Evolutionary conservation across 2,888 invertebrate genomes (phyloP).

Genomic region (Eulithis testata): DNA sequence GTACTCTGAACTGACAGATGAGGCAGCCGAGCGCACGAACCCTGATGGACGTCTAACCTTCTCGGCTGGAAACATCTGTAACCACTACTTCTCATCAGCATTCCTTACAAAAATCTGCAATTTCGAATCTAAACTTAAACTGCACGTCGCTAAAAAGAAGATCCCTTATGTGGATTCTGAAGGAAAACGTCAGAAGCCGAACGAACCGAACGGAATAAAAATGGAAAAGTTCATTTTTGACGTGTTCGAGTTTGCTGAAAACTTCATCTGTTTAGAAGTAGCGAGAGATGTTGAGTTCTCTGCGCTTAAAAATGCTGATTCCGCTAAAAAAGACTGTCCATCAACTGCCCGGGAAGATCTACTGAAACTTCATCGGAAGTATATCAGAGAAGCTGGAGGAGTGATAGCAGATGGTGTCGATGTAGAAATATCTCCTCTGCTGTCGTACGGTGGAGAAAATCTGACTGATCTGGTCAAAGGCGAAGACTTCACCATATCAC

Average conservation of each 20-base stretch:
- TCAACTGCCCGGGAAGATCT: conserved; percentile 93
- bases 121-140: conserved; percentile 90
- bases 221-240: conserved; percentile 99
- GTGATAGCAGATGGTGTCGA: conserved; percentile 86
- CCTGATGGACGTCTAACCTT: conserved; percentile 93
- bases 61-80: conserved; percentile 98
- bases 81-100: conserved; percentile 96
- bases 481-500: conserved; percentile 87
- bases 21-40: conserved; percentile 92
- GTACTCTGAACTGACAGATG: conserved; percentile 97
- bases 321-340: conserved; percentile 95
- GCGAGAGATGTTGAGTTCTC: conserved; percentile 97
- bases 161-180: conserved; percentile 92
- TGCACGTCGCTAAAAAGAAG: conserved; percentile 99
- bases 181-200: conserved; percentile 90
- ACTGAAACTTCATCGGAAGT: conserved; percentile 90
- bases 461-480: conserved; percentile 87
- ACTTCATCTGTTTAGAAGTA: conserved; percentile 97
- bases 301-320: conserved; percentile 97
- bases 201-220: conserved; percentile 97
- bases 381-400: conserved; percentile 93
- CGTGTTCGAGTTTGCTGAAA: conserved; percentile 96
- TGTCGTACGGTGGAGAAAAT: conserved; percentile 96
- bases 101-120: conserved; percentile 92
- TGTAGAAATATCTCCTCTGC: conserved; percentile 95